Evolutionary conservation across 2,113 vertebrate species (phyloP).

Genomic region (Tupaia chinensis): DNA sequence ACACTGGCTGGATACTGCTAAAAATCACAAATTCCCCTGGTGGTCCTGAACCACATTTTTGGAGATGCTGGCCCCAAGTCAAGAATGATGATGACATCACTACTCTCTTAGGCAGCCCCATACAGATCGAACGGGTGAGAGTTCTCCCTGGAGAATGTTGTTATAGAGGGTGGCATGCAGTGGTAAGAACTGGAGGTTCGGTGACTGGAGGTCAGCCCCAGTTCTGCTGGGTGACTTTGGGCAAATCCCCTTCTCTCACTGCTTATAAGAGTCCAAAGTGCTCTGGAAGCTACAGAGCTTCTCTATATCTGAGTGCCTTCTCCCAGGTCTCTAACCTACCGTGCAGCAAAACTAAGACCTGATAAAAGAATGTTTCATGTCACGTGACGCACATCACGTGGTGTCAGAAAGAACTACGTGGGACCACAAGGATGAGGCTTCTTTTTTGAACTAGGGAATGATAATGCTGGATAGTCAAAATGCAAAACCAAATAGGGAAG

Average conservation of each 20-base stretch:
- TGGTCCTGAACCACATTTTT: background rate
- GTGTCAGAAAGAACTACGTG: background rate
- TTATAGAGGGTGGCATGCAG: too few relatives aligned
- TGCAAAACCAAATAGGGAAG: constrained; percentile 56
- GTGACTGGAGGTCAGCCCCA: background rate
- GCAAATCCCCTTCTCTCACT: background rate
- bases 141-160: background rate
- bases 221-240: background rate
- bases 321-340: too few relatives aligned
- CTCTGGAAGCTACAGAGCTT: accelerated
- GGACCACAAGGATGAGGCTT: background rate
- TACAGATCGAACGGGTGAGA: too few relatives aligned
- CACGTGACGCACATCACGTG: background rate
- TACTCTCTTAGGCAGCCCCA: accelerated
- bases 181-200: accelerated
- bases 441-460: constrained; percentile 60
- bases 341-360: background rate
- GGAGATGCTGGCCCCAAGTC: background rate
- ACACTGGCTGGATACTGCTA: background rate
- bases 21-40: background rate
- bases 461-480: constrained; percentile 42
- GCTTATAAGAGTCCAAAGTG: accelerated
- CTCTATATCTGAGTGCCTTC: accelerated
- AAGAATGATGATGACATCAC: accelerated
- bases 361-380: constrained; percentile 42